Conservation (phyloP, 1,140 invertebrate genomes). For the Panulirus ornatus region DNA sequence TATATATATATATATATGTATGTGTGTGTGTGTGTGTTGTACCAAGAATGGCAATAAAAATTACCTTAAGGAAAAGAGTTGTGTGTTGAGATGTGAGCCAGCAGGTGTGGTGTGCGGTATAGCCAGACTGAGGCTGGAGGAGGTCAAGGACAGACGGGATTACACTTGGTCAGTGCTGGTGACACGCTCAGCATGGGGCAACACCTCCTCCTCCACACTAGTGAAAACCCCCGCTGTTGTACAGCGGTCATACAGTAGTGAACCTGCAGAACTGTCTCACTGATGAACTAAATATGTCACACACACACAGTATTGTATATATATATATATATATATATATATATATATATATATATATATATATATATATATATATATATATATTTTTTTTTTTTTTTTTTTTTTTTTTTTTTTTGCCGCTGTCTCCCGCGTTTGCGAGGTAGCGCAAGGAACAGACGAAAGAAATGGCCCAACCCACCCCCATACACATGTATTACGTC, state of each 20-base stretch:
- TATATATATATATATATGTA: conserved; percentile 33
- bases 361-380: conserved; percentile 10
- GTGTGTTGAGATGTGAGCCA: not conserved
- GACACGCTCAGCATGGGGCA: too few species aligned
- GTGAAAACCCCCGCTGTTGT: not conserved
- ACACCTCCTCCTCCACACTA: not conserved
- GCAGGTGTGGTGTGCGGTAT: not conserved
- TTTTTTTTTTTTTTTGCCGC: too few species aligned
- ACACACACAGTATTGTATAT: too few species aligned
- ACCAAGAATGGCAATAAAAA: not conserved
- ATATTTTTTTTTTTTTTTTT: not conserved
- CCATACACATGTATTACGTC: too few species aligned
- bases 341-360: conserved; percentile 19
- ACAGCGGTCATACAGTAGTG: not conserved
- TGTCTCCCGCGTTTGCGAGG: too few species aligned
- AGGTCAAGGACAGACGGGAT: not conserved
- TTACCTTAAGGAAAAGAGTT: not conserved
- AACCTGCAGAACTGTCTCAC: not conserved
- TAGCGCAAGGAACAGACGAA: too few species aligned
- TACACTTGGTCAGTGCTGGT: not conserved
- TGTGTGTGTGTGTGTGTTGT: too few species aligned
- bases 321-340: conserved; percentile 10
- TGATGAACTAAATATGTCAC: not conserved
- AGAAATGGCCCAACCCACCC: too few species aligned
- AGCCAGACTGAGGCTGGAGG: not conserved